phyloP scores from a whole-genome alignment of 2,797 vertebrate genomes.

The Lacerta agilis region DNA sequence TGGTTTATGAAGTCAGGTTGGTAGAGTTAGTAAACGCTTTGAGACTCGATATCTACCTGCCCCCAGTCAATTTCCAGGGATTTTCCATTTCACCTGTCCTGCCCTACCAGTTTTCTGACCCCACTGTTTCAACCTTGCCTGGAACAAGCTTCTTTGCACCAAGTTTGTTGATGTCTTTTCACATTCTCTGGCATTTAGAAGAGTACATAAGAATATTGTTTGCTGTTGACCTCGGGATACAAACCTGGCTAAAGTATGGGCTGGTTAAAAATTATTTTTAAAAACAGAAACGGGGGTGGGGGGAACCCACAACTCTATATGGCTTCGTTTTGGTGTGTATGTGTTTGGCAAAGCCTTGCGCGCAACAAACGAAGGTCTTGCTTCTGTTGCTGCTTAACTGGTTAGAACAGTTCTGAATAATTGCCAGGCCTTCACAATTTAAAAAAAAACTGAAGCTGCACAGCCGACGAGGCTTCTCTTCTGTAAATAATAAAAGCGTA shows the following conservation, averaged over 20 bases:
- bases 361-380: not conserved
- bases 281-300: no score
- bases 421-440: slow-evolving; percentile 14
- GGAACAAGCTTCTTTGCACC: slow-evolving; percentile 38
- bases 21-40: not conserved
- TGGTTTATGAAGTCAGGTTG: not conserved
- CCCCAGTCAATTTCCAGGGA: slow-evolving; percentile 55
- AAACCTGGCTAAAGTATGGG: not conserved
- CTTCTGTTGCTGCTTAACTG: not conserved
- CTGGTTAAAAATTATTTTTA: slow-evolving; percentile 25
- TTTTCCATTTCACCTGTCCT: slow-evolving; percentile 64
- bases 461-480: not conserved
- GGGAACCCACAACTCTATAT: no score
- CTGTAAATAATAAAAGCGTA: slow-evolving; percentile 1
- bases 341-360: not conserved
- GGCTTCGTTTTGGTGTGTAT: not conserved
- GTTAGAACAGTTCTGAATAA: not conserved
- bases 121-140: slow-evolving; percentile 59
- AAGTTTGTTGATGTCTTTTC: slow-evolving; percentile 61
- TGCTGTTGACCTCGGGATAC: slow-evolving; percentile 28
- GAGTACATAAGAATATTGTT: slow-evolving; percentile 26
- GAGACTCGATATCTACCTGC: slow-evolving; percentile 15
- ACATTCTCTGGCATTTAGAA: slow-evolving; percentile 4
- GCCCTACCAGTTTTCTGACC: slow-evolving; percentile 50
- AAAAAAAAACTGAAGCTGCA: slow-evolving; percentile 5